Conservation (phyloP, 2,797 vertebrate species). For the Emys orbicularis region DNA sequence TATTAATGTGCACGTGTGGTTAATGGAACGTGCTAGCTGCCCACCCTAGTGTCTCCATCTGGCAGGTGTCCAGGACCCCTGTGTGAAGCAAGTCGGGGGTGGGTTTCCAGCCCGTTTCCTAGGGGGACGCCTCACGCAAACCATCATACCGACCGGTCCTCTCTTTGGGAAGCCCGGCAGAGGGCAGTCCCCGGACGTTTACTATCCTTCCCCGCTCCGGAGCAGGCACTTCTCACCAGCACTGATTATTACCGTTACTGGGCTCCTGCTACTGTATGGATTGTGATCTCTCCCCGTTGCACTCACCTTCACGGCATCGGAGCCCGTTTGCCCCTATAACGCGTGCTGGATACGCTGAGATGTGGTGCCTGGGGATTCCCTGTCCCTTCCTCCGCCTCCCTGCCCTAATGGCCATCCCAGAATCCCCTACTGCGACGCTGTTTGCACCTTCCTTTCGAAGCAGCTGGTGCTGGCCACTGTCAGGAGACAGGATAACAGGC, state of each 20-base stretch:
- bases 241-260: too few species aligned
- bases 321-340: not conserved
- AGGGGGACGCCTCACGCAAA: not conserved
- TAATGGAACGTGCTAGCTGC: not conserved
- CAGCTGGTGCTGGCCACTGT: not conserved
- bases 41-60: not conserved
- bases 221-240: not conserved
- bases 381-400: fast-evolving
- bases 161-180: not conserved
- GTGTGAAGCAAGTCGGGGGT: not conserved
- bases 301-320: not conserved
- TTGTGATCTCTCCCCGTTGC: not conserved
- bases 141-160: not conserved
- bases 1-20: not conserved
- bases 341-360: fast-evolving
- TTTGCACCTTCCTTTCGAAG: fast-evolving
- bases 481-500: too few species aligned
- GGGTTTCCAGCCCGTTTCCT: not conserved
- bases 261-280: not conserved
- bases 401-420: fast-evolving
- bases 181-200: not conserved
- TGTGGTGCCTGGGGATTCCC: fast-evolving
- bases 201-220: not conserved
- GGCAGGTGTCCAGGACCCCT: not conserved
- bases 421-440: not conserved